These are phyloP conservation scores for Priocnemis perturbator DNA, from an alignment of 2,888 invertebrate genomes.

Conservation along the genomic window DNA sequence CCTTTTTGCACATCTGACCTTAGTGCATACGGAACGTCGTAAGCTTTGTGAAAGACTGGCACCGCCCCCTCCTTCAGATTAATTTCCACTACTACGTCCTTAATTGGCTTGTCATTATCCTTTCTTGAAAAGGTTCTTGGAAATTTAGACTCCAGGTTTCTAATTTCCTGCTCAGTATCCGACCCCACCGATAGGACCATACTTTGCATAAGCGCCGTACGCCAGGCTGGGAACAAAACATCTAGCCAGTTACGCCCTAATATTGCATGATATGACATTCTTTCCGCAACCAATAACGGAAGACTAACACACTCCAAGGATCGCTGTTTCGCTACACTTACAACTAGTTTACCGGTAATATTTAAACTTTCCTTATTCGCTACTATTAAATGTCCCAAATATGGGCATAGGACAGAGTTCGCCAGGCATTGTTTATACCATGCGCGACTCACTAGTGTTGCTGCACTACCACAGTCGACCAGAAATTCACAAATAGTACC, in stretches of 20 bases:
- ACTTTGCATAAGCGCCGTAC: neutral
- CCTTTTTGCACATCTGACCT: neutral
- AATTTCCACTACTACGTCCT: neutral
- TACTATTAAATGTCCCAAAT: no score
- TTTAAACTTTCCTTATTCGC: no score
- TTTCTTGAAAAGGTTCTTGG: neutral
- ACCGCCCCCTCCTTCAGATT: neutral
- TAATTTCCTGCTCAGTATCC: neutral
- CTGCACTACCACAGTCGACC: no score
- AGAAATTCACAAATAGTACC: no score
- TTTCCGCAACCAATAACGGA: no score
- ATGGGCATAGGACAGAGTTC: no score
- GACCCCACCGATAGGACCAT: slow-evolving; percentile 22
- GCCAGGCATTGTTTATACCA: no score
- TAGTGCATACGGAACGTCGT: neutral
- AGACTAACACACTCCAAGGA: no score
- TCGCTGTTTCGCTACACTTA: no score
- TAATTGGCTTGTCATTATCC: neutral
- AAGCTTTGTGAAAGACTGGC: neutral
- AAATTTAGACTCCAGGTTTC: neutral
- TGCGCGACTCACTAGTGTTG: no score
- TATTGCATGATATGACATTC: neutral
- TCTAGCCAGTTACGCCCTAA: slow-evolving; percentile 35
- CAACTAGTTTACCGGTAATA: no score
- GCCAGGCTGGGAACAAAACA: slow-evolving; percentile 24